These are phyloP conservation scores for Gambusia affinis DNA, from an alignment of 2,113 vertebrate species.

Conservation along the genomic window DNA sequence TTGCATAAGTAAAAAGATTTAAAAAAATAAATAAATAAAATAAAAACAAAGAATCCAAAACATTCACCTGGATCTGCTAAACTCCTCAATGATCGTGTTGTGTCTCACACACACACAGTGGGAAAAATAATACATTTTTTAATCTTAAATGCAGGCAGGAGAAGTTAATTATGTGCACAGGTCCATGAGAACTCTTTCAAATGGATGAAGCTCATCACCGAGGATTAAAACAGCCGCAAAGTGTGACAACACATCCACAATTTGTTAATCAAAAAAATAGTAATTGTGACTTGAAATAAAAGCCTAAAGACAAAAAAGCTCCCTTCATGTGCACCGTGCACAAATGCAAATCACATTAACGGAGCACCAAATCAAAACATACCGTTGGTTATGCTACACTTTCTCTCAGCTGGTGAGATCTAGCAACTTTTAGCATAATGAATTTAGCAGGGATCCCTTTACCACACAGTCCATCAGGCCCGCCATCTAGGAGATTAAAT, in stretches of 20 bases:
- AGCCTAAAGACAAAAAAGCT: neutral
- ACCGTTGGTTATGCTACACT: constrained; percentile 24
- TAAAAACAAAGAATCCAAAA: too few species aligned
- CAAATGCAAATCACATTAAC: constrained; percentile 9
- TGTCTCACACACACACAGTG: neutral
- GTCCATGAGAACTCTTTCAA: neutral
- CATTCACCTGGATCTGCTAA: neutral
- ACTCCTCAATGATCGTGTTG: neutral
- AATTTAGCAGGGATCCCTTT: constrained; percentile 75
- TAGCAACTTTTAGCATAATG: constrained; percentile 79
- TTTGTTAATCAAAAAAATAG: neutral
- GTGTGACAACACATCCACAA: neutral
- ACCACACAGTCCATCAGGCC: constrained; percentile 74
- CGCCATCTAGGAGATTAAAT: constrained; percentile 79
- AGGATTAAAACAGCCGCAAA: neutral
- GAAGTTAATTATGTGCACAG: neutral
- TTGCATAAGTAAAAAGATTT: neutral
- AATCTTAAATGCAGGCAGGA: neutral
- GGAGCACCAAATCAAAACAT: constrained; percentile 43
- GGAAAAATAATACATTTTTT: neutral
- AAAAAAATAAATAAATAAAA: neutral
- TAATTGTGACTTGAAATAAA: neutral
- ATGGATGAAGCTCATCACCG: neutral
- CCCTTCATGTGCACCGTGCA: constrained; percentile 3
- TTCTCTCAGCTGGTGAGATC: constrained; percentile 70